These are phyloP conservation scores for Lepidocyrtinus sp. DNA, from an alignment of 2,888 invertebrate genomes.

Conservation along the genomic window DNA sequence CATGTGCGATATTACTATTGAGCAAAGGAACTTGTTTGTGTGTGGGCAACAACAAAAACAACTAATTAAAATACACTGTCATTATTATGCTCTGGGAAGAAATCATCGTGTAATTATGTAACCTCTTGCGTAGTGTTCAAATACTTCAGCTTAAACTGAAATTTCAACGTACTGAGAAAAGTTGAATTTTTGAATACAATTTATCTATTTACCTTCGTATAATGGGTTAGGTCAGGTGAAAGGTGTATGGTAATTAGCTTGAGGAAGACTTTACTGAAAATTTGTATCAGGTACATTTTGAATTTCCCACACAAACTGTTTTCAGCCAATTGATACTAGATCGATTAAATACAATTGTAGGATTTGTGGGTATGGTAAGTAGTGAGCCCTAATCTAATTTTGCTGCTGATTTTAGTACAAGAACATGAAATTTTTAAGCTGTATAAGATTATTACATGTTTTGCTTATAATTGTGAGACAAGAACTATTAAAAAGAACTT, in stretches of 20 bases:
- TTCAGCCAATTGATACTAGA: neutral
- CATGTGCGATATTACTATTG: neutral
- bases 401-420: neutral
- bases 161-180: conserved; percentile 11
- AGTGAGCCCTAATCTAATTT: neutral
- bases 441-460: neutral
- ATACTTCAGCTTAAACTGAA: conserved; percentile 10
- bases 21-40: neutral
- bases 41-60: neutral
- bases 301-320: neutral
- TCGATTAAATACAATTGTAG: neutral
- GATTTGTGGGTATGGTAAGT: neutral
- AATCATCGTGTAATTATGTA: neutral
- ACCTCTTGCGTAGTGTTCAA: neutral
- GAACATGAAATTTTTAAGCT: neutral
- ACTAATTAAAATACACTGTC: neutral
- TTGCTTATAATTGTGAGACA: neutral
- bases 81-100: neutral
- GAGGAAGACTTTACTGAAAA: no score
- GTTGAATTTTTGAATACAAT: conserved; percentile 8
- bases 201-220: no score
- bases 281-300: neutral
- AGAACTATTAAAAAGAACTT: neutral
- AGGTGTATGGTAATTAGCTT: no score
- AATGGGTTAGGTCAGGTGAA: no score